Evolutionary conservation across 2,797 vertebrate species (phyloP).

Genomic region (Glossophaga mutica): DNA sequence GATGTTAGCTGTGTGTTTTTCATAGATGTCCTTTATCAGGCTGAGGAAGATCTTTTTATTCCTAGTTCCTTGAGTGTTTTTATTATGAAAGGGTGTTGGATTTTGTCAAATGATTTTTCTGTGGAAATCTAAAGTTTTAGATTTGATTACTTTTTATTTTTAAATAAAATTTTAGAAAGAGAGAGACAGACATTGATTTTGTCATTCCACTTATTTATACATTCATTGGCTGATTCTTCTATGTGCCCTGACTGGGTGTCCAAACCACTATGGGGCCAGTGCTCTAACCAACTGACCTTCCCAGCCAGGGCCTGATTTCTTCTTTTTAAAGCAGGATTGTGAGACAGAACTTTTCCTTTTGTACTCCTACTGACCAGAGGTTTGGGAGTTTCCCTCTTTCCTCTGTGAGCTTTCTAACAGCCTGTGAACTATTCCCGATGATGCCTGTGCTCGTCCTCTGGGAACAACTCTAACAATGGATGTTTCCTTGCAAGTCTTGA

Average conservation of each 20-base stretch:
- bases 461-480: not conserved
- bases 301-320: not conserved
- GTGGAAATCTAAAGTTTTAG: not conserved
- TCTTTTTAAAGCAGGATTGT: not conserved
- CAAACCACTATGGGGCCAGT: not conserved
- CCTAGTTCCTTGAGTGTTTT: not conserved
- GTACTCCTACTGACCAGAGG: not conserved
- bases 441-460: not conserved
- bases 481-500: not conserved
- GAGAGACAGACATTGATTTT: not conserved
- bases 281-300: not conserved
- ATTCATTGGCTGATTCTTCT: not conserved
- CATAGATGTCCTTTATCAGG: not conserved
- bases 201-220: not conserved
- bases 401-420: not conserved
- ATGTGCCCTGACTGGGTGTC: not conserved
- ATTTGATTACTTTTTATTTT: not conserved
- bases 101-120: conserved; percentile 5
- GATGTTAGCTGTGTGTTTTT: not conserved
- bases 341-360: not conserved
- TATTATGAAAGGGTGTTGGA: not conserved
- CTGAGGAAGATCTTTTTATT: not conserved
- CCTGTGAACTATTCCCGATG: not conserved
- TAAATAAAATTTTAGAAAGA: not conserved
- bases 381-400: not conserved